Base-by-base conservation (phyloP, 2,888 invertebrate genomes). In the Mythimna albipuncta region DNA sequence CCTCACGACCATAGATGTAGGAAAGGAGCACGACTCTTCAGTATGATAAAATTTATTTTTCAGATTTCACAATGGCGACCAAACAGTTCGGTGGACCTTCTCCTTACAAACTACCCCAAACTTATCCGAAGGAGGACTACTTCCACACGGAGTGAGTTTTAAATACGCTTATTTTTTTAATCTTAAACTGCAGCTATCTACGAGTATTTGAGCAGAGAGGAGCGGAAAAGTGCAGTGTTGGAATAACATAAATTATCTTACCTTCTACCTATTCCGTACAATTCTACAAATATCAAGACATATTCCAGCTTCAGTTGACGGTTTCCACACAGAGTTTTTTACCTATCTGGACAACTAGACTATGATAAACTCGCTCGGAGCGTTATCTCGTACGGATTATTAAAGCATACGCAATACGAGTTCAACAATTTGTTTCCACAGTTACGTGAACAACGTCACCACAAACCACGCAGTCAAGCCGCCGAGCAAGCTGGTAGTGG, bases 31-130 rank as follows among this genome's bases (percentile, higher is more conserved):
- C 41, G 19, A 67, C 21, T 38, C 11, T 44, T 21, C 0, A 47
- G 58, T 63, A n/a, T 21, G 0, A 19, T 64, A 0, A 6, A 44
- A 44, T 44, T 41, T n/a, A 1, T 10, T n/a, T 81, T 81, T 21
- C 68, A 79, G 79, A 32, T 65, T 69, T 65, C 26, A 64, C 59
- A 82, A 97, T 97, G 97, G 96, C 97, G 7, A 97, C 97, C 11
- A 86, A 88, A 32, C 94, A 96, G 85, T 97, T 96, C 83, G 93
- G 93, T 47, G 95, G 94, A 59, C 90, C 93, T 47, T 97, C 97
- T 16, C 97, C 97, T 2, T 97, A 97, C 84, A 85, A 84, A 4
- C 86, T 92, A 0, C 82, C 88, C 16, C 85, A 89, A 10, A 79
- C 85, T 0, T 91, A 96, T 61, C 95, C 96, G 0, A 80, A 85